Percentiles rank a stretch among this genome's conserved stretches.
Evolutionary conservation across 2,888 invertebrate species (phyloP).

Genomic region (Thera obeliscata): DNA sequence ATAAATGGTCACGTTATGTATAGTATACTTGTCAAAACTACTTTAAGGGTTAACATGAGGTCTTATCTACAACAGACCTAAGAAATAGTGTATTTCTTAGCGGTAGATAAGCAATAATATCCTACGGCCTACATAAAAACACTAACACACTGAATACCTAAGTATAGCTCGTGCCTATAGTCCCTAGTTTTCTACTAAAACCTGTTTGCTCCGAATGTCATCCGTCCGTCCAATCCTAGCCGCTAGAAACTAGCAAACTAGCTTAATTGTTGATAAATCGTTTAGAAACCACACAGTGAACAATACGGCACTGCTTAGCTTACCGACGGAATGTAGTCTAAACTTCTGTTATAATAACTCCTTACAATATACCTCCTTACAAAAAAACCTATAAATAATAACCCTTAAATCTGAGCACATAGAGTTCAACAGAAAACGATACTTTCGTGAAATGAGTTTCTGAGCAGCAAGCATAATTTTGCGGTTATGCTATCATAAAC

Average conservation of each 20-base stretch:
- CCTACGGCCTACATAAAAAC: not conserved
- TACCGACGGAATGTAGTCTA: constrained; percentile 73
- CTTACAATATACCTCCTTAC: constrained; percentile 26
- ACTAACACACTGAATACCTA: not conserved
- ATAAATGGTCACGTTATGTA: too few relatives aligned
- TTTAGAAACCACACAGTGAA: constrained; percentile 57
- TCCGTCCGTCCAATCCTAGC: not conserved
- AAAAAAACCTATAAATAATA: constrained; percentile 30
- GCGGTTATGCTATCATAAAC: constrained; percentile 53
- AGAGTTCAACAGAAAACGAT: constrained; percentile 40
- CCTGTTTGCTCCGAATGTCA: not conserved
- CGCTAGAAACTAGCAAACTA: constrained; percentile 16
- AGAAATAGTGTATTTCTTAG: too few relatives aligned
- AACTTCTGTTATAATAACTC: constrained; percentile 61
- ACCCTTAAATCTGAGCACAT: constrained; percentile 32
- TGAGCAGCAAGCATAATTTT: constrained; percentile 53
- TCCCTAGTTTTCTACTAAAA: not conserved
- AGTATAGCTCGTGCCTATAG: too few relatives aligned
- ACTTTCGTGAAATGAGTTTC: constrained; percentile 47
- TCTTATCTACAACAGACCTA: too few relatives aligned
- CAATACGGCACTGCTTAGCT: constrained; percentile 65
- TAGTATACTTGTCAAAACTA: too few relatives aligned
- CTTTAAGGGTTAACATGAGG: too few relatives aligned
- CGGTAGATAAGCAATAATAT: too few relatives aligned
- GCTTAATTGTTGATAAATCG: constrained; percentile 58